Evolutionary conservation across 2,888 invertebrate genomes (phyloP).

Genomic region (Tridacna gigas): DNA sequence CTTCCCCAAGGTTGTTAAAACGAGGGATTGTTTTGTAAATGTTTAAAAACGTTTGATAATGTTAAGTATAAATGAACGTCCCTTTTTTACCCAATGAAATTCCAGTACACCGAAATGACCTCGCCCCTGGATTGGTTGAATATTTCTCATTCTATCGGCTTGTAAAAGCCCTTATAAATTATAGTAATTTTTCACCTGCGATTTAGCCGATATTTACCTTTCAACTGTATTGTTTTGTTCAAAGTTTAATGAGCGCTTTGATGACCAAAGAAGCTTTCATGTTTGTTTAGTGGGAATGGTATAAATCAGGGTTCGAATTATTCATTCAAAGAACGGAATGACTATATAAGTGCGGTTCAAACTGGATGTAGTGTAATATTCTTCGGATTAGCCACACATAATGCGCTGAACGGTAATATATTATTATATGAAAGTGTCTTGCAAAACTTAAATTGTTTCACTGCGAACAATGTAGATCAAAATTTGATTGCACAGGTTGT

Average conservation of each 20-base stretch:
- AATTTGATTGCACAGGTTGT: background rate
- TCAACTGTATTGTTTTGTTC: conserved; percentile 27
- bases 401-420: too few relatives aligned
- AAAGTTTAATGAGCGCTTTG: conserved; percentile 20
- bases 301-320: background rate
- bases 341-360: background rate
- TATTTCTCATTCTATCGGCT: background rate
- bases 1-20: background rate
- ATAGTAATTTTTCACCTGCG: conserved; percentile 13
- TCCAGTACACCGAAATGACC: background rate
- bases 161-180: background rate
- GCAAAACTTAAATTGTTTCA: background rate
- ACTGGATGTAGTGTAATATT: background rate
- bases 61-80: background rate
- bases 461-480: background rate
- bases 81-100: background rate
- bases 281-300: conserved; percentile 11
- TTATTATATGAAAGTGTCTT: background rate
- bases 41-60: background rate
- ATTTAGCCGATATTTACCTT: background rate
- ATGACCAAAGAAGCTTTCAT: conserved; percentile 15
- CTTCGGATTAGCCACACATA: background rate
- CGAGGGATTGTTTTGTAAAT: background rate
- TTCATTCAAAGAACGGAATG: conserved; percentile 8
- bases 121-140: background rate